Percentiles rank a stretch among this genome's conserved stretches.
These are phyloP conservation scores for Schizopygopsis malacanthus DNA, from an alignment of 2,797 vertebrate genomes.

Conservation along the genomic window DNA sequence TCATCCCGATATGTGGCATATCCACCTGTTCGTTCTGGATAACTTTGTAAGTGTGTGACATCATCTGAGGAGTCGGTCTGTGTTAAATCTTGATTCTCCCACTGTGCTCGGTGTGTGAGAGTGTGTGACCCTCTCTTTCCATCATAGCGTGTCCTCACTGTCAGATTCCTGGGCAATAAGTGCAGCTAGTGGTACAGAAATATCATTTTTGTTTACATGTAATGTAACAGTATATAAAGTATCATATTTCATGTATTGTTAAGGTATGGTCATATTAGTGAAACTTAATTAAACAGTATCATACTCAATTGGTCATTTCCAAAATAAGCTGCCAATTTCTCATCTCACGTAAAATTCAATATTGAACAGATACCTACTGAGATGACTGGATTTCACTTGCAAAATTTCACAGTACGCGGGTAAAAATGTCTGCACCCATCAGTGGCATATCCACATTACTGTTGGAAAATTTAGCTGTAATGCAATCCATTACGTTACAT, in stretches of 20 bases:
- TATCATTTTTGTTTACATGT: not conserved
- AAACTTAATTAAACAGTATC: not conserved
- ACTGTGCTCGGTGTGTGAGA: slow-evolving; percentile 76
- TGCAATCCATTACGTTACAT: too few relatives aligned
- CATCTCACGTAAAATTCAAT: not conserved
- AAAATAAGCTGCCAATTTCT: not conserved
- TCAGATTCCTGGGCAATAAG: slow-evolving; percentile 74
- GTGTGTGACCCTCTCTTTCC: slow-evolving; percentile 68
- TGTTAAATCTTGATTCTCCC: slow-evolving; percentile 76
- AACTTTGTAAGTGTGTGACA: slow-evolving; percentile 67
- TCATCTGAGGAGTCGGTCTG: slow-evolving; percentile 69
- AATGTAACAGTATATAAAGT: not conserved
- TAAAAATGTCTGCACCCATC: not conserved
- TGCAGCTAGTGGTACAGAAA: slow-evolving; percentile 73
- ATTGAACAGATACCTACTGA: not conserved
- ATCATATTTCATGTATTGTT: not conserved
- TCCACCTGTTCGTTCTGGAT: slow-evolving; percentile 35
- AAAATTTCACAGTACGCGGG: not conserved
- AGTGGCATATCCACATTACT: too few relatives aligned
- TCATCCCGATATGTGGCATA: not conserved
- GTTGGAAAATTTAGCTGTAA: too few relatives aligned
- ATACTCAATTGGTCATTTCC: not conserved
- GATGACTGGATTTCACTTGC: not conserved
- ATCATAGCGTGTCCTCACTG: slow-evolving; percentile 73
- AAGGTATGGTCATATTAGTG: not conserved